Percentiles rank a stretch among this genome's conserved stretches.
Conservation (phyloP, 2,888 invertebrate species). For the Elysia crispata region DNA sequence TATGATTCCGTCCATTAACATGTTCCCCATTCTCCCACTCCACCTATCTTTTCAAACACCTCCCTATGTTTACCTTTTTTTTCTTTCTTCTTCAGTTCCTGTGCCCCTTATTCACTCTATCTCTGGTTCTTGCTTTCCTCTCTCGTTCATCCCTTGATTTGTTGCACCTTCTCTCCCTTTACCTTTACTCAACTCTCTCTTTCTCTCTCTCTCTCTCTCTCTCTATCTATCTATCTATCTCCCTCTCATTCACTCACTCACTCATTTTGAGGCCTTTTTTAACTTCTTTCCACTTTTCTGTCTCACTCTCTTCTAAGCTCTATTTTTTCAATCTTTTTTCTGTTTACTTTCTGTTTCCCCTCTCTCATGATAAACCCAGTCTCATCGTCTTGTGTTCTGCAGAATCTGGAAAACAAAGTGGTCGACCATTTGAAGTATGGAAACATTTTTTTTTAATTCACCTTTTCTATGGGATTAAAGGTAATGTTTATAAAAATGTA, state of each 20-base stretch:
- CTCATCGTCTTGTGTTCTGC: no score
- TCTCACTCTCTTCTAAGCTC: no score
- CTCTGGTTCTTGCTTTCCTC: conserved; percentile 1
- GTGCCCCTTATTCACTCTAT: conserved; percentile 5
- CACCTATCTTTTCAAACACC: neutral
- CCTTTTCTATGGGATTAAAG: no score
- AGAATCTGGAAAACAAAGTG: no score
- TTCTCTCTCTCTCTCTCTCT: neutral
- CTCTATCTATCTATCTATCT: neutral
- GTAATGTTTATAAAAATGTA: no score
- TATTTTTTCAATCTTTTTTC: no score
- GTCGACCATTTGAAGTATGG: no score
- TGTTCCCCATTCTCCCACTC: neutral
- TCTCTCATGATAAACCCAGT: no score
- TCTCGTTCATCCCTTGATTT: neutral
- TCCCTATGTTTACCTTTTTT: neutral
- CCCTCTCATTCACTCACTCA: neutral
- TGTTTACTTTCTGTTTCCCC: no score
- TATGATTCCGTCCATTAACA: no score
- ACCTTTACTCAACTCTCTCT: neutral
- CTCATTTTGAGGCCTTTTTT: neutral
- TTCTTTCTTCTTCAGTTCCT: neutral
- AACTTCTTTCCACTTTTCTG: no score
- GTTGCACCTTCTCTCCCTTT: neutral
- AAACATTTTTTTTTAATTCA: no score